A percentile compares a stretch with the other conserved stretches of the same genome.
Evolutionary conservation across 2,113 vertebrate genomes (phyloP).

Genomic region (Cyanoliseus patagonus): DNA sequence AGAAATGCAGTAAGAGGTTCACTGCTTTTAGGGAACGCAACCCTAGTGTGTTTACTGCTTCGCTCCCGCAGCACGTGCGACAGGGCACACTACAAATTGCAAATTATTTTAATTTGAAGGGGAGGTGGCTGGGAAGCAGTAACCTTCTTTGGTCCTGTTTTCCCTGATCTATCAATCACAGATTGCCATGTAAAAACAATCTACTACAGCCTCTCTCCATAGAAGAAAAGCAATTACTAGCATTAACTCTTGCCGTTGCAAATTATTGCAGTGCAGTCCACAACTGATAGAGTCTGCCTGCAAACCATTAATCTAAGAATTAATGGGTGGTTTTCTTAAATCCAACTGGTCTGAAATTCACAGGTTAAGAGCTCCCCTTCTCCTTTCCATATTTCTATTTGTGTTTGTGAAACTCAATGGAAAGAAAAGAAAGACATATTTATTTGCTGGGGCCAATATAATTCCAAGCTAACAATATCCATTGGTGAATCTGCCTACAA

Average conservation of each 20-base stretch:
- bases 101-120: constrained; percentile 55
- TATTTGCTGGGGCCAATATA: neutral
- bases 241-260: constrained; percentile 54
- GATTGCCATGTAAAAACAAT: constrained; percentile 50
- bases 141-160: constrained; percentile 62
- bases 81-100: constrained; percentile 43
- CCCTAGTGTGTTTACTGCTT: constrained; percentile 14
- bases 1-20: constrained; percentile 43
- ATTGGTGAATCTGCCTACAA: constrained; percentile 18
- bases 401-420: neutral
- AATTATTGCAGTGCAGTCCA: constrained; percentile 44
- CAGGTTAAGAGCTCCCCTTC: neutral
- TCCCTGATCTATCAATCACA: constrained; percentile 62
- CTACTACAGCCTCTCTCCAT: constrained; percentile 21
- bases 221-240: constrained; percentile 50
- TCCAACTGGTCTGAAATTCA: neutral
- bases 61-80: constrained; percentile 1
- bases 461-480: neutral
- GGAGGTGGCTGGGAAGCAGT: constrained; percentile 33
- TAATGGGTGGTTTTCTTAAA: constrained; percentile 1
- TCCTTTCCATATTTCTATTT: neutral
- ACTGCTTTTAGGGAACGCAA: constrained; percentile 45
- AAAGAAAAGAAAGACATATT: neutral
- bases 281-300: neutral
- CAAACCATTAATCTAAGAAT: neutral